A percentile compares a stretch with the other conserved stretches of the same genome.
Evolutionary conservation across 2,797 vertebrate genomes (phyloP).

Genomic region (Cheirogaleus major): DNA sequence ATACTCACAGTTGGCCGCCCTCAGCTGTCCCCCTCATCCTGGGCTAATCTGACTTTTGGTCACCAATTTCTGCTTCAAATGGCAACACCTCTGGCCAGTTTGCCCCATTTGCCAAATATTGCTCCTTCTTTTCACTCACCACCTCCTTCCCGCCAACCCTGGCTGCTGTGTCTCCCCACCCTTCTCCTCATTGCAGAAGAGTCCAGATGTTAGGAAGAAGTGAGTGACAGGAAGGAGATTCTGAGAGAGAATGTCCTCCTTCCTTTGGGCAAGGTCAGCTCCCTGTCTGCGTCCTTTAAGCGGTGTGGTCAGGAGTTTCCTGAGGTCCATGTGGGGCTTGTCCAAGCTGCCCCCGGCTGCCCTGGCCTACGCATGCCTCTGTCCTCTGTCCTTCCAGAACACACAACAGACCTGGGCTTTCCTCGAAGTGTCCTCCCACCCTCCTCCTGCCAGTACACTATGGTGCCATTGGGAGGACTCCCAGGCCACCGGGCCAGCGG

Average conservation of each 20-base stretch:
- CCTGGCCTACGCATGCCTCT: not conserved
- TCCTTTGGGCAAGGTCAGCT: not conserved
- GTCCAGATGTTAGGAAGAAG: not conserved
- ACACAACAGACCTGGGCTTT: slow-evolving; percentile 94
- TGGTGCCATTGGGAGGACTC: slow-evolving; percentile 95
- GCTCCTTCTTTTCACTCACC: not conserved
- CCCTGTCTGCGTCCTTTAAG: not conserved
- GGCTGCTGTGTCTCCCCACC: not conserved
- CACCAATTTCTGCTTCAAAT: not conserved
- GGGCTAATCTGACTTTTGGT: not conserved
- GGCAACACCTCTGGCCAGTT: not conserved
- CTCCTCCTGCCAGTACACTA: slow-evolving; percentile 96
- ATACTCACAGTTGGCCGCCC: not conserved
- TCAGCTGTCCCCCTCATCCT: not conserved
- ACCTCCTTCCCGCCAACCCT: not conserved
- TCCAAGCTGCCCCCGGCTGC: not conserved
- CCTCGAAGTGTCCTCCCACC: slow-evolving; percentile 89
- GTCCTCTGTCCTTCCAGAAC: slow-evolving; percentile 87
- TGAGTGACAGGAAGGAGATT: not conserved
- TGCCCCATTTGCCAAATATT: not conserved
- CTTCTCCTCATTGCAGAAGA: not conserved
- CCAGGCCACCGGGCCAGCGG: slow-evolving; percentile 86
- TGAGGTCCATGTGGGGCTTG: not conserved
- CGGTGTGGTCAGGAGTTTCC: not conserved
- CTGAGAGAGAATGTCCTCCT: not conserved